Conservation (phyloP, 2,888 invertebrate genomes). For the Creontiades dilutus region DNA sequence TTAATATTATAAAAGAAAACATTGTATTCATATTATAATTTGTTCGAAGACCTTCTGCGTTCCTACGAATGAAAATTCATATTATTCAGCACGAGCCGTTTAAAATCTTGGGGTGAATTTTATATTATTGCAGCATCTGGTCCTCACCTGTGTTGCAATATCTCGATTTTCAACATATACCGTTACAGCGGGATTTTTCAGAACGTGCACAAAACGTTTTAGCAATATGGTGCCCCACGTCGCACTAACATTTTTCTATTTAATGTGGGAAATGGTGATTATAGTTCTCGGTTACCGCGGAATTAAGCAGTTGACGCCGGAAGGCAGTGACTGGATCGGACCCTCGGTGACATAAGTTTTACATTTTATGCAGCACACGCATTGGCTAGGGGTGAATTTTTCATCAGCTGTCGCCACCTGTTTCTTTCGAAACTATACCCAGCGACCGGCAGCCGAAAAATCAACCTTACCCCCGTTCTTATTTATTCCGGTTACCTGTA, state of each 20-base stretch:
- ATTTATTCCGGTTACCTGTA: conserved; percentile 10
- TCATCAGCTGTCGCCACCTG: conserved; percentile 34
- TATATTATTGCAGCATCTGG: not conserved
- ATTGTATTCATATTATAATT: not conserved
- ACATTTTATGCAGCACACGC: conserved; percentile 48
- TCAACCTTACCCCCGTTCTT: conserved; percentile 21
- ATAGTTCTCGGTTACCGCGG: not conserved
- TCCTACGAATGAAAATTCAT: not conserved
- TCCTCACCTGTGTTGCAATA: not conserved
- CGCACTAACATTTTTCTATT: too few species aligned
- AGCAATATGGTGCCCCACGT: too few species aligned
- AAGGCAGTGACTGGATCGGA: not conserved
- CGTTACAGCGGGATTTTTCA: too few species aligned
- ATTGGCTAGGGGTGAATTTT: conserved; percentile 47
- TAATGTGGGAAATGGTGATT: not conserved
- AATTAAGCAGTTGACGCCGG: conserved; percentile 11
- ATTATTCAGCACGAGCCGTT: not conserved
- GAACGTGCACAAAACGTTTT: too few species aligned
- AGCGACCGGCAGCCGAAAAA: not conserved
- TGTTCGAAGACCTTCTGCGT: not conserved
- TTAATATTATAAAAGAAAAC: too few species aligned
- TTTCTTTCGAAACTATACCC: not conserved
- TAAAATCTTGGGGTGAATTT: not conserved
- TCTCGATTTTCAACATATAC: too few species aligned
- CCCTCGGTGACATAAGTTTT: conserved; percentile 30